Base-by-base conservation (phyloP, 2,113 vertebrate genomes). In the Pachypanchax playfairii region DNA sequence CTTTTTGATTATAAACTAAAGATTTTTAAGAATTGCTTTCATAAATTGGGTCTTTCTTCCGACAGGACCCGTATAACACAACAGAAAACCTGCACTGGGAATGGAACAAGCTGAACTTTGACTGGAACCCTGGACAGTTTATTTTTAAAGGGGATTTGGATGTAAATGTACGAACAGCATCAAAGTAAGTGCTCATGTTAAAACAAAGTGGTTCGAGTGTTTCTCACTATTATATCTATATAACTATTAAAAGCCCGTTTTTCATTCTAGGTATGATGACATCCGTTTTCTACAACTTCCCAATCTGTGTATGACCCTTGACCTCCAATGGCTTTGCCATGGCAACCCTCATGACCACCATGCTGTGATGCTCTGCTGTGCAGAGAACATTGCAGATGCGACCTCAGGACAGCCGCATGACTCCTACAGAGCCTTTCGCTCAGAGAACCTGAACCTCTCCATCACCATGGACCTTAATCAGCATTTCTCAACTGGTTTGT, bases 31-130 rank as follows among this genome's bases (percentile, higher is more conserved):
- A 11, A 29, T 46, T 0, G 17, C 33, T 38, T 44, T 36, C 22
- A 24, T 70, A 26, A 53, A 5, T 21, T 14, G 0, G 13, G 41
- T 12, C 29, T 79, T 1, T 4, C 4, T 58, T 46, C 22, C 33
- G 76, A 17, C 80, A 99, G 97, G 97, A 99, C 64, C 97, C 97
- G 1, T 99, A 99, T 73, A 99, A 99, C 86, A 99, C 97, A 3
- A 99, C 96, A 0, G 97, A 99, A 88, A 98, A 99, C 81, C 87
- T 99, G 92, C 96, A 99, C 87, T 99, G 97, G 97, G 97, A 99
- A 61, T 99, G 97, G 97, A 96, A 22, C 79, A 95, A 92, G 44
- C 88, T 99, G 3, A 93, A 92, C 69, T 98, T 94, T 87, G 92
- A 94, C 78, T 98, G 97, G 96, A 96, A 92, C 41, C 94, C 95